A percentile compares a stretch with the other conserved stretches of the same genome.
These are phyloP conservation scores for Dromiciops gliroides DNA, from an alignment of 2,113 vertebrate species.

Conservation along the genomic window DNA sequence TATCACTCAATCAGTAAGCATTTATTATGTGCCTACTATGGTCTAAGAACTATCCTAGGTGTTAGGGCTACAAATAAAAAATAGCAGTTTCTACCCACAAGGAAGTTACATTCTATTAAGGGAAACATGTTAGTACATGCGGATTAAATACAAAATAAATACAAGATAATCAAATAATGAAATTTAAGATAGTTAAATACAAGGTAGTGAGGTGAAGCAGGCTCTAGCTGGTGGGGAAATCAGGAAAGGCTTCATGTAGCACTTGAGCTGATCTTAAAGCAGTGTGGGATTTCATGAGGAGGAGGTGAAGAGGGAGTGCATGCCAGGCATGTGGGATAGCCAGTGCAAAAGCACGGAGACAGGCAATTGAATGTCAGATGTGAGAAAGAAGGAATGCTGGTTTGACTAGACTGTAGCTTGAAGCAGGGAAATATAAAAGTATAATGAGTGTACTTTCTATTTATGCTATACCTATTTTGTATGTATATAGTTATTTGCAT, in stretches of 20 bases:
- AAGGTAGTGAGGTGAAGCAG: background rate
- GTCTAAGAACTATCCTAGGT: background rate
- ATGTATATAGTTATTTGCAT: background rate
- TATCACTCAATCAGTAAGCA: background rate
- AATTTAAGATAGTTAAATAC: background rate
- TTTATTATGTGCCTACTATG: background rate
- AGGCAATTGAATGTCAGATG: background rate
- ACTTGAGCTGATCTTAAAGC: background rate
- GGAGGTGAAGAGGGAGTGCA: background rate
- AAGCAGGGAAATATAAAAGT: background rate
- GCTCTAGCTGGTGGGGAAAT: background rate
- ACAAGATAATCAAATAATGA: background rate
- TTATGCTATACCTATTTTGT: background rate
- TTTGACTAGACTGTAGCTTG: background rate
- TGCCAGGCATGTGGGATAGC: background rate
- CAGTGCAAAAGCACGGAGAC: background rate
- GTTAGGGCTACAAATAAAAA: background rate
- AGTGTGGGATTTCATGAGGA: background rate
- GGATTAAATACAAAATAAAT: background rate
- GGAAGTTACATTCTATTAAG: too few species aligned
- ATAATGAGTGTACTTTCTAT: background rate
- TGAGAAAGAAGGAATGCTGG: background rate
- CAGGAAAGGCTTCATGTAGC: background rate
- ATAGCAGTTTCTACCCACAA: background rate
- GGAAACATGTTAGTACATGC: too few species aligned